Evolutionary conservation across 2,888 invertebrate species (phyloP), one percentile per base, ranked within the genome.

Genomic region (Limnephilus rhombicus): DNA sequence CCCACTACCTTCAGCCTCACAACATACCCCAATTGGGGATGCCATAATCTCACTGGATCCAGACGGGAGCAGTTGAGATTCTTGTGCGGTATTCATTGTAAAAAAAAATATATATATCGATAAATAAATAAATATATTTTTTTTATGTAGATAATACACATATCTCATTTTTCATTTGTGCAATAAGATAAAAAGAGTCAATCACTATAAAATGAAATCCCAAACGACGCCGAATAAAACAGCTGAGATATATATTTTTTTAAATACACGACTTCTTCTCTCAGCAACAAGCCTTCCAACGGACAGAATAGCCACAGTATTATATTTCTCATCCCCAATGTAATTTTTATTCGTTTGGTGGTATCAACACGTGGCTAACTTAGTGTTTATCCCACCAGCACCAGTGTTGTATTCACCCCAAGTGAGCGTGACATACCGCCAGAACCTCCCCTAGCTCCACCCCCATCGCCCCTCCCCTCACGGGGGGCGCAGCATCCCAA

Each of bases 401-500:
- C 31, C 15, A 15, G 82, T 82, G 68, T 68, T 68, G 68, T 86
- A 9, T 45, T 45, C 86, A 45, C 86, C 86, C 86, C 45, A 29
- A 24, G 86, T n/a, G 86, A 86, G 86, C 49, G 86, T 86, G 86
- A 49, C 86, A 49, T 68, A 13, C 88, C 88, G 0, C 88, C 68
- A 24, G 29, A 87, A 45, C 37, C 53, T 53, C 24, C 88, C 88
- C 68, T 68, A 80, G 29, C 88, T 18, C 68, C 88, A 15, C 88
- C 80, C 80, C 31, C 88, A 24, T 24, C 68, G 24, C 68, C 68
- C n/a, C 68, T 9, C 24, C 53, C 53, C 49, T 18, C 53, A 34
- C 53, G n/a, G 45, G 37, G 45, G 37, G 34, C 34, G 88, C 80
- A 80, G 88, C n/a, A 89, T 80, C 88, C 88, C n/a, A 89, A 89